Percentiles rank a stretch among this genome's conserved stretches.
Conservation (phyloP, 2,113 vertebrate genomes). For the Tragelaphus buxtoni region DNA sequence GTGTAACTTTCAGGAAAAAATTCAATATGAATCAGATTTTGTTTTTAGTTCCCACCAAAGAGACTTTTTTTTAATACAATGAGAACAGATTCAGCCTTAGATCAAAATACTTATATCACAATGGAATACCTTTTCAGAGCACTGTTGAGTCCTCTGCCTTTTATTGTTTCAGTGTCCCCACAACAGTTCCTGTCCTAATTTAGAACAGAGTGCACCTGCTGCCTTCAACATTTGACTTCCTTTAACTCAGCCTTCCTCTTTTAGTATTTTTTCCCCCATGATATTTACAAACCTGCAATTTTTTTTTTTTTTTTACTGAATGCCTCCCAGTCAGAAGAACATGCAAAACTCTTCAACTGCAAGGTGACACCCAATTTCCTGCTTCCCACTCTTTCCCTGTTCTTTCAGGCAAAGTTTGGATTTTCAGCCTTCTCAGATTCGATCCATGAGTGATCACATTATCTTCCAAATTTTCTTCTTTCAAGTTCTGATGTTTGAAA, state of each 20-base stretch:
- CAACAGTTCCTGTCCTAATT: background rate
- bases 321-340: background rate
- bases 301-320: background rate
- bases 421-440: background rate
- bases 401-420: background rate
- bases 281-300: constrained; percentile 7
- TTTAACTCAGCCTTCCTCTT: constrained; percentile 28
- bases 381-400: background rate
- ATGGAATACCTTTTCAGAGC: constrained; percentile 10
- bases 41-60: constrained; percentile 60
- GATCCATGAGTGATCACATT: background rate
- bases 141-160: background rate
- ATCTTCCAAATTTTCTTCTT: background rate
- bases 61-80: constrained; percentile 27
- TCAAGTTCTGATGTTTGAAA: constrained; percentile 31
- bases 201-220: constrained; percentile 23
- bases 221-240: background rate
- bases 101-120: constrained; percentile 41
- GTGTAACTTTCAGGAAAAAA: constrained; percentile 60
- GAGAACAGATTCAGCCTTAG: constrained; percentile 23
- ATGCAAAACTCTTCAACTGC: background rate
- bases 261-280: background rate
- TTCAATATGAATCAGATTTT: constrained; percentile 60
- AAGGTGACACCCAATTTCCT: background rate
- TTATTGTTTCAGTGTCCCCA: constrained; percentile 30